Evolutionary conservation across 2,797 vertebrate genomes (phyloP).

Genomic region (Crenichthys baileyi): DNA sequence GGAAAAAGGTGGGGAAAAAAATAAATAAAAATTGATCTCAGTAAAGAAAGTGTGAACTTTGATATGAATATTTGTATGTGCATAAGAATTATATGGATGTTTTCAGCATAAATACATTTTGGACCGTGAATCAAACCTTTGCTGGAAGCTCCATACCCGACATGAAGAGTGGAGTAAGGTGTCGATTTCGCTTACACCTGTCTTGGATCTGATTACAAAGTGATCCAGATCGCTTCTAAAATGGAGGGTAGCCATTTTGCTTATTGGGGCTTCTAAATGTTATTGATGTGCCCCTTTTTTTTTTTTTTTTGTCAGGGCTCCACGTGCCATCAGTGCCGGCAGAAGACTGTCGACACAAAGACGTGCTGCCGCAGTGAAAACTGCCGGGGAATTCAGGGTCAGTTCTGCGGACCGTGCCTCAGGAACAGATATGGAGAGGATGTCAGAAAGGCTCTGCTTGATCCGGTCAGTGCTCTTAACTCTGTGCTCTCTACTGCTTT

Average conservation of each 20-base stretch:
- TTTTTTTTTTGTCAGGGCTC: constrained; percentile 73
- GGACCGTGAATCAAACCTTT: neutral
- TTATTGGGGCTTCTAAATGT: neutral
- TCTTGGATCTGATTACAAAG: neutral
- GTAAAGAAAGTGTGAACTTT: too few relatives aligned
- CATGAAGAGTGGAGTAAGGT: neutral
- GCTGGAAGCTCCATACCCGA: neutral
- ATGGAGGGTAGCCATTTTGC: neutral
- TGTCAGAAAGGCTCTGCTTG: constrained; percentile 77
- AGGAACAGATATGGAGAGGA: constrained; percentile 85
- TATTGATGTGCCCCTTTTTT: neutral
- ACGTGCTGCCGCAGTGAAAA: constrained; percentile 79
- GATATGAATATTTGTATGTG: too few relatives aligned
- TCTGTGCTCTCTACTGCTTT: neutral
- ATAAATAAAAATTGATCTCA: too few relatives aligned
- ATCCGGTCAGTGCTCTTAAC: constrained; percentile 71
- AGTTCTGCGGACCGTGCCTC: constrained; percentile 86
- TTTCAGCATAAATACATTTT: neutral
- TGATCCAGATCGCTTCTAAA: neutral
- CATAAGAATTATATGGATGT: neutral
- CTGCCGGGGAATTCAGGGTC: constrained; percentile 80
- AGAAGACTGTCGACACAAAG: constrained; percentile 84
- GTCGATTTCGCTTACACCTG: neutral
- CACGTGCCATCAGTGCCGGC: constrained; percentile 84
- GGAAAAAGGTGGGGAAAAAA: too few relatives aligned